Base-by-base conservation (phyloP, 2,888 invertebrate genomes). In the Chloroclystis v-ata region DNA sequence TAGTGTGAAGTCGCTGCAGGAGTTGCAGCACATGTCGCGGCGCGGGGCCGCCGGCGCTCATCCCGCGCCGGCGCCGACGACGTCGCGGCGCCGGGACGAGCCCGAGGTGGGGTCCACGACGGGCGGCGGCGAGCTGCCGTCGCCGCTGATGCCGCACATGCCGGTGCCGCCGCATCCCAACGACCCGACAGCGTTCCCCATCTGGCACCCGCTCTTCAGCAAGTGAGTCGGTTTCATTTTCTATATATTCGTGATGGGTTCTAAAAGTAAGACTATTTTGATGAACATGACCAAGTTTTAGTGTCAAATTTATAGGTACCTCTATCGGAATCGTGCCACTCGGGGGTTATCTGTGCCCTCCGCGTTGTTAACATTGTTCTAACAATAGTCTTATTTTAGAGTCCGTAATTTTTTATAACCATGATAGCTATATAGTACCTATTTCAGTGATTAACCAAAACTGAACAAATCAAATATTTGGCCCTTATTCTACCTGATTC, bases 131-230 rank as follows among this genome's bases (percentile, higher is more conserved):
- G 91, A 91, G 61, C 75, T 70, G 62, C 77, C 73, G 25, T 76
- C 65, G 13, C 63, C 71, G 63, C 71, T 75, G 66, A 73, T 76
- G 65, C 79, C 57, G 4, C 54, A 49, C 25, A 26, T 33, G 43
- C 53, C 26, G 43, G 26, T 41, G 24, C 53, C 30, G 42, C 55
- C 81, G 61, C 78, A 85, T 37, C 78, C 81, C 10, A 81, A 81
- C 65, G 83, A 83, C 59, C 89, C 89, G 53, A 87, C 91, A 37
- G 90, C 92, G 62, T 90, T 92, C 64, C 92, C 93, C 57, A 84
- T 95, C 40, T 95, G 95, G 95, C 95, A 95, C 85, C 95, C 95
- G 43, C 89, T 95, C 38, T 95, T 95, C 77, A 93, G 94, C 90
- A 95, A 94, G 95, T 95, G 87, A 92, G 91, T 90, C 61, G 9